Percentiles rank a stretch among this genome's conserved stretches.
These are phyloP conservation scores for Drosophila orosa DNA, from an alignment of 1,140 invertebrate species.

Conservation along the genomic window DNA sequence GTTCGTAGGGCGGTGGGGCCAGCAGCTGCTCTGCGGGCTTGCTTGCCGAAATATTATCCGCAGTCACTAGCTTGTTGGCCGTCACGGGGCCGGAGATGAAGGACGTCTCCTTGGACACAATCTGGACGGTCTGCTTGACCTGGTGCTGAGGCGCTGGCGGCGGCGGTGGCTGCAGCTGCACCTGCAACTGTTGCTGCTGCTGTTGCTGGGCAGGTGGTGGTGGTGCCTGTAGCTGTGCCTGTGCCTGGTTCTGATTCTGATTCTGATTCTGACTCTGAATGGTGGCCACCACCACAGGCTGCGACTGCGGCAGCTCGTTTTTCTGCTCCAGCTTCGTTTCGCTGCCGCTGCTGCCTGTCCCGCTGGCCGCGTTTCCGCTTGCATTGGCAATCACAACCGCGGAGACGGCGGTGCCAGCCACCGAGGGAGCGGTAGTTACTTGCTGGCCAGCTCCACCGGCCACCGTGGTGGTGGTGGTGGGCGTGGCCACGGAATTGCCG, in stretches of 20 bases:
- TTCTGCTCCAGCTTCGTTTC: constrained; percentile 32
- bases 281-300: background rate
- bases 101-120: constrained; percentile 84
- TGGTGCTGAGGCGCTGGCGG: constrained; percentile 36
- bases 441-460: constrained; percentile 16
- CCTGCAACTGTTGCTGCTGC: constrained; percentile 46
- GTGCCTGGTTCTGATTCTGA: constrained; percentile 53
- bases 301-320: background rate
- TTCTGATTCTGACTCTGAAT: constrained; percentile 18
- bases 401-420: background rate
- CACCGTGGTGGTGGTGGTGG: constrained; percentile 25
- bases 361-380: background rate
- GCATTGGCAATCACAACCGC: constrained; percentile 7
- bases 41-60: constrained; percentile 15
- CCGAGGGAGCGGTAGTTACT: constrained; percentile 51
- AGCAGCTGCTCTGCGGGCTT: constrained; percentile 43
- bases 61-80: background rate
- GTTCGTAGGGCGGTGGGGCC: constrained; percentile 65
- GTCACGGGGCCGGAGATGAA: constrained; percentile 81
- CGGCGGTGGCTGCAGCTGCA: constrained; percentile 5
- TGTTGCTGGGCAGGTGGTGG: constrained; percentile 35
- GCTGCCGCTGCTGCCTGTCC: background rate
- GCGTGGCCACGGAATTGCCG: constrained; percentile 78
- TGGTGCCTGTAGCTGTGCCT: constrained; percentile 50
- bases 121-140: constrained; percentile 68